Conservation (phyloP, 2,113 vertebrate genomes). For the Archilochus colubris region DNA sequence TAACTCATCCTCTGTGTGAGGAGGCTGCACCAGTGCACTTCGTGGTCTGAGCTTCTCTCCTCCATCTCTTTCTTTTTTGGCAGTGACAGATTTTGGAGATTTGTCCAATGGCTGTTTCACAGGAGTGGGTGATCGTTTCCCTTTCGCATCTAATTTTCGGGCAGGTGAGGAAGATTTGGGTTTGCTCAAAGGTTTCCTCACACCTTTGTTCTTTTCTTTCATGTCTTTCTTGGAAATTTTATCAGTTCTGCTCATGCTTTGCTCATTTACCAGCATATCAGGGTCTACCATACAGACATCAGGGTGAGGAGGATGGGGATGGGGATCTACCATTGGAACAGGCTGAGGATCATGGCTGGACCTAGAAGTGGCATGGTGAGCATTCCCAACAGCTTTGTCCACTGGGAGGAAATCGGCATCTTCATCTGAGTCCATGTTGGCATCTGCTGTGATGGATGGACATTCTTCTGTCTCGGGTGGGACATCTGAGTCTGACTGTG, state of each 20-base stretch:
- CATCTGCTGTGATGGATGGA: constrained; percentile 91
- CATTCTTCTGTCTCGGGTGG: constrained; percentile 91
- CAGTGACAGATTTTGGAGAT: constrained; percentile 76
- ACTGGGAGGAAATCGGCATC: constrained; percentile 92
- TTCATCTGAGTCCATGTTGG: constrained; percentile 91
- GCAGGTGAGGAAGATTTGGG: constrained; percentile 89
- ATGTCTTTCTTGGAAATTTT: constrained; percentile 90
- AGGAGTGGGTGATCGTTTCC: constrained; percentile 87
- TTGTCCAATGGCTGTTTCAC: constrained; percentile 83
- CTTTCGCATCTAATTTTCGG: constrained; percentile 83
- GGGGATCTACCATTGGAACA: constrained; percentile 85
- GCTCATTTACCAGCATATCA: constrained; percentile 83
- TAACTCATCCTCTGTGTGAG: constrained; percentile 82
- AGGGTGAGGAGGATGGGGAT: constrained; percentile 86
- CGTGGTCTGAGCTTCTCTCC: constrained; percentile 82
- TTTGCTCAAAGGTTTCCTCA: constrained; percentile 84
- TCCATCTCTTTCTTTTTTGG: constrained; percentile 81
- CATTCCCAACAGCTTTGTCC: constrained; percentile 84
- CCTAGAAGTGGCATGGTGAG: constrained; percentile 80
- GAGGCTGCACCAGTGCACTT: constrained; percentile 75
- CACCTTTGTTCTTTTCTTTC: constrained; percentile 84
- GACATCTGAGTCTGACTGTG: constrained; percentile 93
- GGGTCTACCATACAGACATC: constrained; percentile 98
- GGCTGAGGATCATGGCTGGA: constrained; percentile 89
- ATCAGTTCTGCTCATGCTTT: constrained; percentile 79